phyloP scores from a whole-genome alignment of 2,888 invertebrate species.

The Drymonia ruficornis region DNA sequence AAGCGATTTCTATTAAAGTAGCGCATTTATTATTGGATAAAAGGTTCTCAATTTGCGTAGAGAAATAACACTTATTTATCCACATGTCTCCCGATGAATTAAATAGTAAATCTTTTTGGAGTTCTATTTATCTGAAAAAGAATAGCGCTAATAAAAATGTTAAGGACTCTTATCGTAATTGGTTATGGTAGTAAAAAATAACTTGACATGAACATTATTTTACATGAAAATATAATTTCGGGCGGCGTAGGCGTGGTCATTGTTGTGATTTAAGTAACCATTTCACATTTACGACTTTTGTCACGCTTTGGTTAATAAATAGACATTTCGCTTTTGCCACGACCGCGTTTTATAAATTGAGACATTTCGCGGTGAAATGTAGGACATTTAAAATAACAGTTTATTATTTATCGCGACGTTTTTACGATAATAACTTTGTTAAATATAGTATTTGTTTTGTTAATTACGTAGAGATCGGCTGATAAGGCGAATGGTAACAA shows the following conservation, averaged over 20 bases:
- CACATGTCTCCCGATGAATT: constrained; percentile 27
- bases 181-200: constrained; percentile 55
- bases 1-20: constrained; percentile 15
- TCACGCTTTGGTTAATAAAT: constrained; percentile 71
- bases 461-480: neutral
- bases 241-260: constrained; percentile 60
- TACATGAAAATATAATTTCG: constrained; percentile 68
- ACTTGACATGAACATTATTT: constrained; percentile 55
- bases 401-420: constrained; percentile 39
- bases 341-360: constrained; percentile 8
- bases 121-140: neutral
- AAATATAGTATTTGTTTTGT: constrained; percentile 30
- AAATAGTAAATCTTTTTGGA: constrained; percentile 10
- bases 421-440: constrained; percentile 35
- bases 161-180: constrained; percentile 52
- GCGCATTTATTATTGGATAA: constrained; percentile 12
- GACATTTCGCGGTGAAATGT: constrained; percentile 29
- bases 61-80: constrained; percentile 24
- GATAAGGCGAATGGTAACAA: neutral
- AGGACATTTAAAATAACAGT: constrained; percentile 38
- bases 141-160: neutral
- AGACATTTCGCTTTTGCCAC: constrained; percentile 60
- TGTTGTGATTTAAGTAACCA: constrained; percentile 69
- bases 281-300: constrained; percentile 68
- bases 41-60: constrained; percentile 23